phyloP scores from a whole-genome alignment of 2,888 invertebrate genomes.

The Bombylius discolor region DNA sequence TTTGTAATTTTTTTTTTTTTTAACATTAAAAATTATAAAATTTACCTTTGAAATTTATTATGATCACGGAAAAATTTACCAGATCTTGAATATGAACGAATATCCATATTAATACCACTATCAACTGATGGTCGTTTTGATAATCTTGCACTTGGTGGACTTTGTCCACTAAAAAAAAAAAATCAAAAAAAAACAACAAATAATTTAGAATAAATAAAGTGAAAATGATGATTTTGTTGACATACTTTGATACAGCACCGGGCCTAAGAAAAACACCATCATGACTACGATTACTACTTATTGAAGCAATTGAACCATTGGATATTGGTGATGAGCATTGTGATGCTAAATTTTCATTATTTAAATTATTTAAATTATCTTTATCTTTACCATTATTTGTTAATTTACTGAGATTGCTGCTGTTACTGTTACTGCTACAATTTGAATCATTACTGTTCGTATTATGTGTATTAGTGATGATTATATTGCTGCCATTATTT shows the following conservation, averaged over 20 bases:
- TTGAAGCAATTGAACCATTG: conserved; percentile 17
- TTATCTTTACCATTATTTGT: conserved; percentile 1
- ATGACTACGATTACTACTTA: conserved; percentile 36
- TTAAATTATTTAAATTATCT: neutral
- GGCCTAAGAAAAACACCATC: conserved; percentile 62
- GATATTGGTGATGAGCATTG: conserved; percentile 19
- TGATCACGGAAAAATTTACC: conserved; percentile 39
- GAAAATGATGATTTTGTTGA: no score
- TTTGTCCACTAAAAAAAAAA: conserved; percentile 26
- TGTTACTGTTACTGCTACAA: conserved; percentile 3
- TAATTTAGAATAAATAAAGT: no score
- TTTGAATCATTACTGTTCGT: neutral
- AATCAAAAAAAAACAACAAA: neutral
- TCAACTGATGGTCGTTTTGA: conserved; percentile 65
- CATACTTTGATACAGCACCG: conserved; percentile 45
- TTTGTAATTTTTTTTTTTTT: neutral
- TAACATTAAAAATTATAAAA: neutral
- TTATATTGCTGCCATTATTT: conserved; percentile 2
- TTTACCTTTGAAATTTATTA: conserved; percentile 27
- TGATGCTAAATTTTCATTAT: conserved; percentile 14
- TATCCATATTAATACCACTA: conserved; percentile 63
- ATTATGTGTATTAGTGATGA: conserved; percentile 3
- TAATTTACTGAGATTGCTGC: neutral
- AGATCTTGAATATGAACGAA: conserved; percentile 31
- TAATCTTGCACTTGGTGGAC: conserved; percentile 37